Evolutionary conservation across 2,113 vertebrate species (phyloP).

Genomic region (Rousettus leschenaultii): DNA sequence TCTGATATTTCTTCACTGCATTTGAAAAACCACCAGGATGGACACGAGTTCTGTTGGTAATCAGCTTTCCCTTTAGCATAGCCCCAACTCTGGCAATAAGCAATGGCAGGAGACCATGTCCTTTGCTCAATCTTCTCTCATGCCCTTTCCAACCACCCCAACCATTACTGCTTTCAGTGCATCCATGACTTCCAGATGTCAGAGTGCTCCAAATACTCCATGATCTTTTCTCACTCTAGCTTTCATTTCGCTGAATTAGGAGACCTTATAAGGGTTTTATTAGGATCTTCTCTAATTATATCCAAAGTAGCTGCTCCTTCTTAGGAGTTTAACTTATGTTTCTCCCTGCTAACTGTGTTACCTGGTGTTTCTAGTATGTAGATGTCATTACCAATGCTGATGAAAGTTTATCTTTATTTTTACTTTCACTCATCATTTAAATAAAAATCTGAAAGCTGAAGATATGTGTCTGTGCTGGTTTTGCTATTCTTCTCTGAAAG

Average conservation of each 20-base stretch:
- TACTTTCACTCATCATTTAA: not conserved
- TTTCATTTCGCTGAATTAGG: not conserved
- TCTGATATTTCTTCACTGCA: not conserved
- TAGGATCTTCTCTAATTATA: not conserved
- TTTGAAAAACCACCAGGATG: not conserved
- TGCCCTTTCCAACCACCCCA: not conserved
- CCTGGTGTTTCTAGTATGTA: not conserved
- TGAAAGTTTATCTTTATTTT: not conserved
- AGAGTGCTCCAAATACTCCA: not conserved
- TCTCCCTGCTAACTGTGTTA: not conserved
- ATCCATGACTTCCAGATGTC: not conserved
- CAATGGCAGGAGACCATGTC: fast-evolving
- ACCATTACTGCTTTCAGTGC: fast-evolving
- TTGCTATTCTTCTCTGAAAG: not conserved
- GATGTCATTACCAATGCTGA: not conserved
- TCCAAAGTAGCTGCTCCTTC: not conserved
- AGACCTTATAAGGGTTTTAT: not conserved
- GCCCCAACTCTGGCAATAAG: not conserved
- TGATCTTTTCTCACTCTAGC: not conserved
- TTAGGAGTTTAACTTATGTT: not conserved
- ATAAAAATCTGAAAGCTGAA: not conserved
- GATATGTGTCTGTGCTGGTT: not conserved
- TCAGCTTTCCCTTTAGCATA: not conserved
- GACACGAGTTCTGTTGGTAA: not conserved
- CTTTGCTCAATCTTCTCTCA: not conserved